phyloP scores from a whole-genome alignment of 2,888 invertebrate genomes.

The Dimorphilus gyrociliatus region DNA sequence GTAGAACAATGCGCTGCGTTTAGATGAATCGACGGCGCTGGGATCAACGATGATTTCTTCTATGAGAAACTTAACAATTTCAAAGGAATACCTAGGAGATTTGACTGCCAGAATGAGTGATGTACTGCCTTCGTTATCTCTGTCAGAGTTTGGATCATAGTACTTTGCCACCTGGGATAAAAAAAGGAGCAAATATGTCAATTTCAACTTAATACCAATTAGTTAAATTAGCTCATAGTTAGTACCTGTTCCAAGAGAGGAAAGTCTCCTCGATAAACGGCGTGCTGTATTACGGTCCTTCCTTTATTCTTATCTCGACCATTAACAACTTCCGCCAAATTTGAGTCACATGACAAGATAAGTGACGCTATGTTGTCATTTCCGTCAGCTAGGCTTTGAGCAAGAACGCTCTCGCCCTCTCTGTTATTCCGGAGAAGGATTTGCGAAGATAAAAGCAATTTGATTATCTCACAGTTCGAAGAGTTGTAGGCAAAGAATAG shows the following conservation, averaged over 20 bases:
- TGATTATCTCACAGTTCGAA: conserved; percentile 2
- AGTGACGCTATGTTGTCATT: conserved; percentile 6
- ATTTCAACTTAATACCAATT: too few species aligned
- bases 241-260: too few species aligned
- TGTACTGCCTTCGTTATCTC: conserved; percentile 8
- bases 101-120: conserved; percentile 8
- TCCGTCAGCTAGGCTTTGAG: conserved; percentile 5
- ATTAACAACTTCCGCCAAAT: conserved; percentile 4
- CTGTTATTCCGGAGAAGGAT: not conserved
- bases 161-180: too few species aligned
- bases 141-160: conserved; percentile 6
- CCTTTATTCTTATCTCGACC: conserved; percentile 11
- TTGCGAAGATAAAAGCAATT: conserved; percentile 2
- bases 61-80: conserved; percentile 9
- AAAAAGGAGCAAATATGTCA: too few species aligned
- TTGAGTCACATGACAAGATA: conserved; percentile 5
- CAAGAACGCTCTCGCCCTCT: not conserved
- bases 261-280: conserved; percentile 9
- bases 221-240: too few species aligned
- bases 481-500: conserved; percentile 4
- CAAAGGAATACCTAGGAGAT: conserved; percentile 1
- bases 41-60: conserved; percentile 6
- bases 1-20: too few species aligned
- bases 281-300: conserved; percentile 9
- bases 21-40: conserved; percentile 9